A percentile compares a stretch with the other conserved stretches of the same genome.
Conservation (phyloP, 2,888 invertebrate genomes). For the Coenonympha glycerion region DNA sequence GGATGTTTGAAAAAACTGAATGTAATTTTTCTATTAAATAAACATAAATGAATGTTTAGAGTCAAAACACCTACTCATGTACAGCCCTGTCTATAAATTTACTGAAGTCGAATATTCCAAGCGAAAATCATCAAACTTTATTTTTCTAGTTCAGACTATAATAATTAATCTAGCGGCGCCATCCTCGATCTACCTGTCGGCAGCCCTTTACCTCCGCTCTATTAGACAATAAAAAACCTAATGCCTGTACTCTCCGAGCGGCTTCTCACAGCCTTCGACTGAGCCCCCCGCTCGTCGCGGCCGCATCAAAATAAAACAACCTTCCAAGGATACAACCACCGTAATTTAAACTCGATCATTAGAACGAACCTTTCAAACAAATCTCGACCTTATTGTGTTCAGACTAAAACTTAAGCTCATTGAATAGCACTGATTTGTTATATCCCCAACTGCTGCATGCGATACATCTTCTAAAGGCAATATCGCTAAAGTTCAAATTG, state of each 20-base stretch:
- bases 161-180: slow-evolving; percentile 70
- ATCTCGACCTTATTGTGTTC: slow-evolving; percentile 36
- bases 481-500: slow-evolving; percentile 38
- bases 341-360: slow-evolving; percentile 57
- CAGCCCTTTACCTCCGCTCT: slow-evolving; percentile 64
- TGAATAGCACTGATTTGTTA: slow-evolving; percentile 11
- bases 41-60: too few relatives aligned
- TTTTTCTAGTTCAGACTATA: slow-evolving; percentile 52
- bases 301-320: slow-evolving; percentile 65
- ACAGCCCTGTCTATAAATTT: too few relatives aligned
- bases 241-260: slow-evolving; percentile 60
- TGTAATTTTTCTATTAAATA: too few relatives aligned
- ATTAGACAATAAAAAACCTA: slow-evolving; percentile 70
- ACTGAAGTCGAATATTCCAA: too few relatives aligned
- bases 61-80: too few relatives aligned
- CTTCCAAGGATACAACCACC: slow-evolving; percentile 74
- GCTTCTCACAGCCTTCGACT: slow-evolving; percentile 64
- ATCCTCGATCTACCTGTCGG: slow-evolving; percentile 67
- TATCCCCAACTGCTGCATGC: slow-evolving; percentile 17
- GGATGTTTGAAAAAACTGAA: too few relatives aligned
- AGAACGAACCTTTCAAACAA: slow-evolving; percentile 35
- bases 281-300: slow-evolving; percentile 36
- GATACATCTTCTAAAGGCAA: slow-evolving; percentile 30
- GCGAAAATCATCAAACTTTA: background rate
- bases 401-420: slow-evolving; percentile 36